Percentiles rank a stretch among this genome's conserved stretches.
phyloP scores from a whole-genome alignment of 2,888 invertebrate genomes.

The Chrysolina oricalcia region DNA sequence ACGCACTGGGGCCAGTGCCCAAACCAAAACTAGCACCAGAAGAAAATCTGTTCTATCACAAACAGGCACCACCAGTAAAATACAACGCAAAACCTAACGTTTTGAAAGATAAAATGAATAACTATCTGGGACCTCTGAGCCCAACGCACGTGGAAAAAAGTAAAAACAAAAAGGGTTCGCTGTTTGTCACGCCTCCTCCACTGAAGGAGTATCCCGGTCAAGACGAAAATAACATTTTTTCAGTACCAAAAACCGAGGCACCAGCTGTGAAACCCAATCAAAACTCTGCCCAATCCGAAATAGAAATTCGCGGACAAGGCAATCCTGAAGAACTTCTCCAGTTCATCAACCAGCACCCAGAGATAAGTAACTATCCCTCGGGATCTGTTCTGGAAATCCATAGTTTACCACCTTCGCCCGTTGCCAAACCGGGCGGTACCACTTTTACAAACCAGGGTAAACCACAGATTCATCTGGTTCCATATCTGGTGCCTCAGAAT shows the following conservation, averaged over 20 bases:
- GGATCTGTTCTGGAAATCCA: slow-evolving; percentile 70
- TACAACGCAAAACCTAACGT: slow-evolving; percentile 34
- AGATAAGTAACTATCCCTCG: slow-evolving; percentile 69
- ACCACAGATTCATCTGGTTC: slow-evolving; percentile 56
- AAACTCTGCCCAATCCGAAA: slow-evolving; percentile 47
- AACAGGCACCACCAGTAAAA: slow-evolving; percentile 32
- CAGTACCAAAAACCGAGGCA: slow-evolving; percentile 36
- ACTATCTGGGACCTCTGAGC: slow-evolving; percentile 71
- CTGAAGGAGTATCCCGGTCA: slow-evolving; percentile 3
- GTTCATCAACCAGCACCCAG: slow-evolving; percentile 70
- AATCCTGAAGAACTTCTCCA: slow-evolving; percentile 68
- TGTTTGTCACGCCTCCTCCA: slow-evolving; percentile 60
- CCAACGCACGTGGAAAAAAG: slow-evolving; percentile 61
- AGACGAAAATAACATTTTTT: slow-evolving; percentile 37
- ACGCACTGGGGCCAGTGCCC: slow-evolving; percentile 40
- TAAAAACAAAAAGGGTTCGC: slow-evolving; percentile 51
- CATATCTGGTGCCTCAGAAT: slow-evolving; percentile 59
- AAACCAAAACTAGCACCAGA: slow-evolving; percentile 51
- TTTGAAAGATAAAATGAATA: slow-evolving; percentile 53
- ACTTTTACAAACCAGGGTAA: slow-evolving; percentile 40
- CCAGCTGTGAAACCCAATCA: slow-evolving; percentile 43
- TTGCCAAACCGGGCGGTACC: slow-evolving; percentile 38
- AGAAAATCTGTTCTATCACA: slow-evolving; percentile 63
- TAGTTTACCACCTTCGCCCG: slow-evolving; percentile 55
- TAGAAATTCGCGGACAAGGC: slow-evolving; percentile 64